Evolutionary conservation across 2,797 vertebrate species (phyloP).

Genomic region (Lophotriccus pileatus): DNA sequence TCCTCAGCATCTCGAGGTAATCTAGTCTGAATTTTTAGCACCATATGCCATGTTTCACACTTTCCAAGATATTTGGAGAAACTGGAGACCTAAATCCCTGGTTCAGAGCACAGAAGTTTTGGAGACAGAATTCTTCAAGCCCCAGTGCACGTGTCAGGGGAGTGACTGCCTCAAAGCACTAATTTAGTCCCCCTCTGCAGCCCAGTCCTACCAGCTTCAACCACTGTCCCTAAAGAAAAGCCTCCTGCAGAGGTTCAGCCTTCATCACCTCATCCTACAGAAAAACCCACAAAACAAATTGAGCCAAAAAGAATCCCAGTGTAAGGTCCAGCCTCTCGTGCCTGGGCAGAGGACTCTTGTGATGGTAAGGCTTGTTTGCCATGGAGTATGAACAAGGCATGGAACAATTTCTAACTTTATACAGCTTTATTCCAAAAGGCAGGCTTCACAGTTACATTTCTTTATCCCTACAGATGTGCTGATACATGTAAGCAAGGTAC

Average conservation of each 20-base stretch:
- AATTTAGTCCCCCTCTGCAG: background rate
- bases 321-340: background rate
- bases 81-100: background rate
- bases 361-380: background rate
- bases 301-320: background rate
- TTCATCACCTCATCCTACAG: background rate
- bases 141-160: background rate
- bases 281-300: background rate
- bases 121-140: background rate
- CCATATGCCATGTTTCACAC: background rate
- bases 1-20: background rate
- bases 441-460: background rate
- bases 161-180: background rate
- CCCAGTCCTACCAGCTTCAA: background rate
- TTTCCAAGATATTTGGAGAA: background rate
- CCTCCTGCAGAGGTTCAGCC: background rate
- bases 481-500: background rate
- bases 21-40: background rate
- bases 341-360: background rate
- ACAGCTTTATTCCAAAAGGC: background rate
- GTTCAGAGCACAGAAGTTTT: background rate
- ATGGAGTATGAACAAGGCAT: rapidly evolving
- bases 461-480: background rate
- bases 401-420: background rate
- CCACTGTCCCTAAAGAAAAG: background rate